A percentile compares a stretch with the other conserved stretches of the same genome.
Conservation (phyloP, 2,797 vertebrate species). For the Chrosomus eos region DNA sequence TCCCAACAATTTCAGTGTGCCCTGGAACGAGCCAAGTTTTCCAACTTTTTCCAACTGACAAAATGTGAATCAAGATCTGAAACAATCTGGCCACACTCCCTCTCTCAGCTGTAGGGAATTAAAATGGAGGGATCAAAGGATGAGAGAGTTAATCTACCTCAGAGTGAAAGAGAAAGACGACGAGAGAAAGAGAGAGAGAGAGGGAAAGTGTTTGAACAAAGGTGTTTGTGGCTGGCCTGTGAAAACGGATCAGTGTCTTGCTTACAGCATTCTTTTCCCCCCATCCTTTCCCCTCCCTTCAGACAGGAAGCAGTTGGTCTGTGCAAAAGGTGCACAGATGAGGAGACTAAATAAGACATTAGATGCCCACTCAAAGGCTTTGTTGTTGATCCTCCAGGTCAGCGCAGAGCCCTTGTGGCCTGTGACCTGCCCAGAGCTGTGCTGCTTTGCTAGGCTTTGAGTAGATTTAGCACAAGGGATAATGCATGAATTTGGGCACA, state of each 20-base stretch:
- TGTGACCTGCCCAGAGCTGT: constrained; percentile 69
- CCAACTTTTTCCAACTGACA: constrained; percentile 32
- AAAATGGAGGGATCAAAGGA: constrained; percentile 77
- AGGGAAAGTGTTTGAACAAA: constrained; percentile 28
- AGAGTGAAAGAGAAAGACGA: constrained; percentile 28
- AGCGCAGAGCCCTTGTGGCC: constrained; percentile 70
- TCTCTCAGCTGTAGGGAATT: constrained; percentile 76
- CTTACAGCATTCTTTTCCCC: constrained; percentile 31
- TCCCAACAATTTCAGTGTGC: not conserved
- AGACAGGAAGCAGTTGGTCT: constrained; percentile 74
- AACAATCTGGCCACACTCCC: constrained; percentile 66
- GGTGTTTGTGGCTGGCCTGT: not conserved
- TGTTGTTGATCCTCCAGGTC: constrained; percentile 80
- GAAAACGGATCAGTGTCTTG: not conserved
- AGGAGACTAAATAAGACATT: constrained; percentile 81
- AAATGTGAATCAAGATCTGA: constrained; percentile 54
- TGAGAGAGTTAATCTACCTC: constrained; percentile 79
- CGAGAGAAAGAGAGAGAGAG: not conserved
- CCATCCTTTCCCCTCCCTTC: constrained; percentile 62
- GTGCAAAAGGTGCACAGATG: constrained; percentile 74
- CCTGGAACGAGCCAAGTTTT: not conserved
- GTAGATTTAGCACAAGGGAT: constrained; percentile 68
- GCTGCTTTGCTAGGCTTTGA: constrained; percentile 73
- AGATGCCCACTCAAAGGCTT: constrained; percentile 82
- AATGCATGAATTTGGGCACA: constrained; percentile 65